These are phyloP conservation scores for Acrocephalus kingi DNA, from an alignment of 2,113 vertebrate genomes.

Conservation along the genomic window DNA sequence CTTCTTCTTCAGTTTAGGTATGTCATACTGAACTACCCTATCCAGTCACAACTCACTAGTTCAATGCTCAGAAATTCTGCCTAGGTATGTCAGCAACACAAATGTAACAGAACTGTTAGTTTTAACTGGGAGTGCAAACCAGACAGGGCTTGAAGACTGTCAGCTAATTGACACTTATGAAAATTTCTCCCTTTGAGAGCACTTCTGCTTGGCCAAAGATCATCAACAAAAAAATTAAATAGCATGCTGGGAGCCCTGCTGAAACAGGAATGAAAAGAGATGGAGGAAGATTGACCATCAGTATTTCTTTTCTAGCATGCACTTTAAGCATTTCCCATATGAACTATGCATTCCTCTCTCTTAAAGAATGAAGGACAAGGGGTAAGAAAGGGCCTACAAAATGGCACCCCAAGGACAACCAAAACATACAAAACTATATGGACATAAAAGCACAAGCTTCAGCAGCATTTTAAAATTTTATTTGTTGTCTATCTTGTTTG, in stretches of 20 bases:
- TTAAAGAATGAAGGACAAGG: neutral
- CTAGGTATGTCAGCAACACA: neutral
- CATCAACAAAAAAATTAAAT: neutral
- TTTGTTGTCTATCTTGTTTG: neutral
- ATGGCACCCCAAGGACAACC: neutral
- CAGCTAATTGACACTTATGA: neutral
- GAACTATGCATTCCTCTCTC: neutral
- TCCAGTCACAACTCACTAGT: neutral
- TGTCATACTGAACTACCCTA: neutral
- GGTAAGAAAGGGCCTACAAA: neutral
- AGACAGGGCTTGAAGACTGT: neutral
- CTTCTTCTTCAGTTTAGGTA: conserved; percentile 2
- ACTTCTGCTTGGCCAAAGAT: neutral
- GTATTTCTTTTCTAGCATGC: neutral
- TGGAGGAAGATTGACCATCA: neutral
- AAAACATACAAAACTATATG: neutral
- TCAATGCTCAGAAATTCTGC: neutral
- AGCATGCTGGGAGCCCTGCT: neutral
- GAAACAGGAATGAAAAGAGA: neutral
- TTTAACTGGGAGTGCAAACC: neutral
- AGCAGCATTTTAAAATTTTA: neutral
- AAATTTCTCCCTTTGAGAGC: neutral
- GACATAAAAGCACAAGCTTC: neutral
- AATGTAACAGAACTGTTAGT: neutral
- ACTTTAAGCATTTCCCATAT: neutral